These are phyloP conservation scores for Pelodytes ibericus DNA, from an alignment of 2,797 vertebrate genomes.

Conservation along the genomic window DNA sequence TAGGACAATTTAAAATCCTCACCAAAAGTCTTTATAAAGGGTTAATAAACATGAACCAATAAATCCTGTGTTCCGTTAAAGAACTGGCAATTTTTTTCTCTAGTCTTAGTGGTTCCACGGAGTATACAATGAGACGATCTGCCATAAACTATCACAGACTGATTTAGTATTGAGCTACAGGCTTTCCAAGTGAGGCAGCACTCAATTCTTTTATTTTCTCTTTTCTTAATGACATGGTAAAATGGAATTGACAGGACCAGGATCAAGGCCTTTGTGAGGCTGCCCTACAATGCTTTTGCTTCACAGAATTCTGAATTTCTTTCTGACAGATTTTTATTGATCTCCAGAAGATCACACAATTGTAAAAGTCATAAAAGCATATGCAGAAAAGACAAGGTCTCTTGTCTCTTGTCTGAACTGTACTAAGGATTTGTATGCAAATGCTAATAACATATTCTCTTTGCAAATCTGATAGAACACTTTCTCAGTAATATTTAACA, in stretches of 20 bases:
- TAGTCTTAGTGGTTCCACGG: no score
- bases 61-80: no score
- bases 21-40: no score
- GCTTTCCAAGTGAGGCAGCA: constrained; percentile 9
- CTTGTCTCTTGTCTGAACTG: constrained; percentile 46
- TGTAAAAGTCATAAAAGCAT: constrained; percentile 44
- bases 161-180: background rate
- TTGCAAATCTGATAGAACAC: constrained; percentile 25
- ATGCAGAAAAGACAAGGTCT: constrained; percentile 42
- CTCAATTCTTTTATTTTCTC: constrained; percentile 15
- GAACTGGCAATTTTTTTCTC: no score
- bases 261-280: constrained; percentile 29
- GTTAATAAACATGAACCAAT: no score
- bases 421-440: constrained; percentile 20
- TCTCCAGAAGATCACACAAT: constrained; percentile 51
- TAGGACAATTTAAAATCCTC: no score
- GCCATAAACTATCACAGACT: background rate
- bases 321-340: constrained; percentile 35
- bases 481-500: constrained; percentile 11
- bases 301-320: constrained; percentile 31
- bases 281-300: constrained; percentile 21
- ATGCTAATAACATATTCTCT: constrained; percentile 47
- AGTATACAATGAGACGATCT: background rate
- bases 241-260: constrained; percentile 15
- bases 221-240: constrained; percentile 31